phyloP scores from a whole-genome alignment of 53 echinoderm and acorn worm genomes.

The Echinometra lucunter region DNA sequence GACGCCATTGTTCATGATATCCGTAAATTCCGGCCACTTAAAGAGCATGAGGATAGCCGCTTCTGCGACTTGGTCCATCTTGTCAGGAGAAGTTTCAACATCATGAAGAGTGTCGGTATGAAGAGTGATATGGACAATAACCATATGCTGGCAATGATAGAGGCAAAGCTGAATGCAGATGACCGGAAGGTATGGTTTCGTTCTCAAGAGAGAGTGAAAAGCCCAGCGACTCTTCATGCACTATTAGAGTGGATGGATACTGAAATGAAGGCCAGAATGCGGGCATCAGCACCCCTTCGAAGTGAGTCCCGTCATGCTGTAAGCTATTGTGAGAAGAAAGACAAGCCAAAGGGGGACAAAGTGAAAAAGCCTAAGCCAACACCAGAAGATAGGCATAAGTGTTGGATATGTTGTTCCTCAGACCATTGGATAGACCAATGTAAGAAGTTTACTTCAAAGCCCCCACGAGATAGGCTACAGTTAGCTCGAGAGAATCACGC shows the following conservation, averaged over 20 bases:
- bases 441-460: conserved; percentile 40
- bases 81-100: conserved; percentile 67
- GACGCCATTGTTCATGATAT: conserved; percentile 73
- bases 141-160: conserved; percentile 71
- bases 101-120: conserved; percentile 58
- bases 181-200: background rate
- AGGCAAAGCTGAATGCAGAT: conserved; percentile 61
- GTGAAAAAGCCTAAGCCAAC: background rate
- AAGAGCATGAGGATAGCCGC: conserved; percentile 65
- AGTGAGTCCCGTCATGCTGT: too few relatives aligned
- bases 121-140: conserved; percentile 68
- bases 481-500: conserved; percentile 66
- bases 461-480: conserved; percentile 43
- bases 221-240: background rate
- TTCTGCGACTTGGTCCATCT: conserved; percentile 71
- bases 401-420: conserved; percentile 71
- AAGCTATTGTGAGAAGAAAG: too few relatives aligned
- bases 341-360: background rate
- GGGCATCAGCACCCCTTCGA: background rate
- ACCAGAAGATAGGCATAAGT: conserved; percentile 57
- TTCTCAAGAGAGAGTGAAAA: background rate
- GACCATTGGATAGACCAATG: conserved; percentile 81
- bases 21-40: conserved; percentile 65
- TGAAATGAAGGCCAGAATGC: background rate
- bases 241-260: background rate